These are phyloP conservation scores for Mesorhabditis spiculigera DNA, from an alignment of 2,888 invertebrate species.

Conservation along the genomic window DNA sequence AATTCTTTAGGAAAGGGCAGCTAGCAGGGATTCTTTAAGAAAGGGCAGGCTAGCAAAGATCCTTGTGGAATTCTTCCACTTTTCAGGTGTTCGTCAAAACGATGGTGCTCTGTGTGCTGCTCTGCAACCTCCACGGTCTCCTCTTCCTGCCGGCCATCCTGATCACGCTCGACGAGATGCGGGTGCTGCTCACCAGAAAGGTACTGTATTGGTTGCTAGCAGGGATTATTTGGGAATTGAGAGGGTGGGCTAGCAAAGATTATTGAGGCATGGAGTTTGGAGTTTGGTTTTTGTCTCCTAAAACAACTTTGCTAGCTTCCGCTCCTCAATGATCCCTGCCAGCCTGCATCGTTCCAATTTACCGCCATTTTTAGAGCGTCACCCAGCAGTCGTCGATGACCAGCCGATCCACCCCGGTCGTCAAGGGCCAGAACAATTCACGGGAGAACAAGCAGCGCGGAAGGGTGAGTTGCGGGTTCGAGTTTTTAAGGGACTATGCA, in stretches of 20 bases:
- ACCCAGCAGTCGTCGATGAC: slow-evolving; percentile 1
- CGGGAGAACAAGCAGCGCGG: slow-evolving; percentile 6
- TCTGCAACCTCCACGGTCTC: slow-evolving; percentile 40
- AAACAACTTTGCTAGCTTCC: not conserved
- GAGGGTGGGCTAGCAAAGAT: too few species aligned
- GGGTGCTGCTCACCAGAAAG: not conserved
- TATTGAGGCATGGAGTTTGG: not conserved
- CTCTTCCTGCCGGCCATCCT: slow-evolving; percentile 29
- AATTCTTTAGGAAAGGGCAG: too few species aligned
- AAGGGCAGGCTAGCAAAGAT: not conserved
- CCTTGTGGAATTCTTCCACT: not conserved
- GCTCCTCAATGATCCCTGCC: not conserved
- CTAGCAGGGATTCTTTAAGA: too few species aligned
- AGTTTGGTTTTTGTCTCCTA: not conserved
- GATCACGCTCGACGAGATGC: not conserved
- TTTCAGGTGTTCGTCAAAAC: slow-evolving; percentile 45
- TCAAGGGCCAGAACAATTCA: not conserved
- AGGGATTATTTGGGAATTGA: too few species aligned
- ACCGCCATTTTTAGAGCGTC: not conserved
- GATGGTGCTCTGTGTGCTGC: slow-evolving; percentile 40
- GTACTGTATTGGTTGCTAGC: not conserved
- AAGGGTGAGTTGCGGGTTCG: slow-evolving; percentile 66
- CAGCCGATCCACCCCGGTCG: not conserved
- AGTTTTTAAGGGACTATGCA: slow-evolving; percentile 80
- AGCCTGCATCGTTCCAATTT: not conserved